Evolutionary conservation across 2,797 vertebrate genomes (phyloP).

Genomic region (Enteromius trimaculatus): DNA sequence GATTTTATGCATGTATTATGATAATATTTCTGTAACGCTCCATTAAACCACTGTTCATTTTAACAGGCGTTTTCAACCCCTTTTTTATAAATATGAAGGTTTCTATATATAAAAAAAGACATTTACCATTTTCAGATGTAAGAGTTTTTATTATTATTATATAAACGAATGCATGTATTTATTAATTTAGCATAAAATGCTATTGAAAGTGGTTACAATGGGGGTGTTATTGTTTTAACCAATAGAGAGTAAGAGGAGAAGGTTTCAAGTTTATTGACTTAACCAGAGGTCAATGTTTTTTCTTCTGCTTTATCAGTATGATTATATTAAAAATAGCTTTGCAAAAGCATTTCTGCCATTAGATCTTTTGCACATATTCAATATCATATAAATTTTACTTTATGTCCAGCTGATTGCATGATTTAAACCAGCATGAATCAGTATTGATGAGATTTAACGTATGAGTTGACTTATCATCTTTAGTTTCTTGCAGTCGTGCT

Average conservation of each 20-base stretch:
- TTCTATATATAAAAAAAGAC: not conserved
- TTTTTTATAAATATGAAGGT: not conserved
- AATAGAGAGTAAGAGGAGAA: slow-evolving; percentile 44
- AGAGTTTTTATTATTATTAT: not conserved
- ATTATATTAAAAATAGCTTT: not conserved
- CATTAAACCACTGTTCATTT: not conserved
- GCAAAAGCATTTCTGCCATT: not conserved
- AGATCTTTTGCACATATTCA: not conserved
- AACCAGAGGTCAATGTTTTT: not conserved
- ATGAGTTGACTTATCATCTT: not conserved
- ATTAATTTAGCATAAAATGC: not conserved
- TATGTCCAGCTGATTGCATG: not conserved
- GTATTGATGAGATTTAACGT: not conserved
- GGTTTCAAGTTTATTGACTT: not conserved
- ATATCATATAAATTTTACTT: not conserved
- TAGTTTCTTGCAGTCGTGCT: not conserved
- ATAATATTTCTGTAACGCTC: not conserved
- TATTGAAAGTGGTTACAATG: not conserved
- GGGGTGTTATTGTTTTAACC: slow-evolving; percentile 53
- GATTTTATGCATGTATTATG: not conserved
- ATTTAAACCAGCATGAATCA: not conserved
- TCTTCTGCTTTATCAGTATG: not conserved
- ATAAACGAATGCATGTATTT: not conserved
- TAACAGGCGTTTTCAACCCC: not conserved
- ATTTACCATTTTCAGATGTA: not conserved